A percentile compares a stretch with the other conserved stretches of the same genome.
Evolutionary conservation across 1,140 invertebrate genomes (phyloP).

Genomic region (Bombus sylvicola): DNA sequence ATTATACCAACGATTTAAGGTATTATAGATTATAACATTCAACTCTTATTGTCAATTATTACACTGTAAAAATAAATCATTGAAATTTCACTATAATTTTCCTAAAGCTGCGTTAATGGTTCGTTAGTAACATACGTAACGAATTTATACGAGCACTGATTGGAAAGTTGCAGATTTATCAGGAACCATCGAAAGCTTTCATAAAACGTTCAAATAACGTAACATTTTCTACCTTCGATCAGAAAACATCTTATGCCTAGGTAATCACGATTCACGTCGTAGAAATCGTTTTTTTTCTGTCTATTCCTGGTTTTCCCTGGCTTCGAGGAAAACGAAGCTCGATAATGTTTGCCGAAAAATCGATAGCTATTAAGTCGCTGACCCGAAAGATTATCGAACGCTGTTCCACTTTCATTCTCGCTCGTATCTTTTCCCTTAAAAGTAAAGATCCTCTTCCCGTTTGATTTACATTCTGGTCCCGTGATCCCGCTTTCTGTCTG

Average conservation of each 20-base stretch:
- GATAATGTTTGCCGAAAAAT: constrained; percentile 29
- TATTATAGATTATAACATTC: background rate
- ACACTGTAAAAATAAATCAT: background rate
- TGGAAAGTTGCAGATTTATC: background rate
- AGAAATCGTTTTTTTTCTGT: background rate
- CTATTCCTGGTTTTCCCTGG: background rate
- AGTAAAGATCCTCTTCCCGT: background rate
- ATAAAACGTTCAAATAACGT: background rate
- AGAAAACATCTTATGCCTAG: background rate
- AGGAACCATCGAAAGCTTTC: background rate
- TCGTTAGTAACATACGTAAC: background rate
- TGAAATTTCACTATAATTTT: background rate
- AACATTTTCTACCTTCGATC: background rate
- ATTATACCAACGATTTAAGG: background rate
- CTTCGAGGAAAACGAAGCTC: constrained; percentile 1
- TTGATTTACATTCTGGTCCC: constrained; percentile 28
- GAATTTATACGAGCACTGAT: background rate
- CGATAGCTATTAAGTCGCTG: constrained; percentile 36
- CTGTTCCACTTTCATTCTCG: constrained; percentile 27
- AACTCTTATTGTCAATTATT: background rate
- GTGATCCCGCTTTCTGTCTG: background rate
- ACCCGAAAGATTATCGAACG: constrained; percentile 37
- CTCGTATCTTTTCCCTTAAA: constrained; percentile 17
- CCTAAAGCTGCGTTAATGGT: background rate
- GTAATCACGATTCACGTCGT: background rate